These are phyloP conservation scores for Calliopsis andreniformis DNA, from an alignment of 1,140 invertebrate species.

Conservation along the genomic window DNA sequence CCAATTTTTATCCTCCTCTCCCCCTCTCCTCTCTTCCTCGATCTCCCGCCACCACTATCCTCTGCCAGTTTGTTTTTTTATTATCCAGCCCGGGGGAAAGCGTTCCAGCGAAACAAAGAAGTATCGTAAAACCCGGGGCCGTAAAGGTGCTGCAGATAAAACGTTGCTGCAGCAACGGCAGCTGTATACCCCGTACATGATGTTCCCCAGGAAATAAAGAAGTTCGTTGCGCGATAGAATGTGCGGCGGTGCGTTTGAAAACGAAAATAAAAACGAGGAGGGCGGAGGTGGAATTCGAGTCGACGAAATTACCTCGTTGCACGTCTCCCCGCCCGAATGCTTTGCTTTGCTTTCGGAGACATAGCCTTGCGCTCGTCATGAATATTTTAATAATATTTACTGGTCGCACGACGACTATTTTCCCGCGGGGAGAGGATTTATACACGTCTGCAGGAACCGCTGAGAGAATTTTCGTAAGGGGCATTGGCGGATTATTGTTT, in stretches of 20 bases:
- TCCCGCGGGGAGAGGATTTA: neutral
- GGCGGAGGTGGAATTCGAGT: too few species aligned
- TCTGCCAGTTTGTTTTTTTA: slow-evolving; percentile 29
- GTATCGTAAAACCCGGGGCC: slow-evolving; percentile 52
- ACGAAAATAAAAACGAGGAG: neutral
- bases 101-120: slow-evolving; percentile 55
- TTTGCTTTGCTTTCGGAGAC: neutral
- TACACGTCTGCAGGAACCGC: neutral
- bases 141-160: slow-evolving; percentile 57
- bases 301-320: neutral
- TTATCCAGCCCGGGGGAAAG: slow-evolving; percentile 8
- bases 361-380: slow-evolving; percentile 20
- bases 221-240: slow-evolving; percentile 21
- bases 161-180: slow-evolving; percentile 31
- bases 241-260: neutral
- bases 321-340: neutral
- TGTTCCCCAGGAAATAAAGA: slow-evolving; percentile 38
- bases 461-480: neutral
- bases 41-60: too few species aligned
- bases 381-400: slow-evolving; percentile 48
- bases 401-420: slow-evolving; percentile 5
- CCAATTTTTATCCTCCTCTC: slow-evolving; percentile 49
- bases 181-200: neutral
- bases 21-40: neutral
- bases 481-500: neutral